Percentiles rank a stretch among this genome's conserved stretches.
Conservation (phyloP, 2,888 invertebrate species). For the Diogma glabrata region DNA sequence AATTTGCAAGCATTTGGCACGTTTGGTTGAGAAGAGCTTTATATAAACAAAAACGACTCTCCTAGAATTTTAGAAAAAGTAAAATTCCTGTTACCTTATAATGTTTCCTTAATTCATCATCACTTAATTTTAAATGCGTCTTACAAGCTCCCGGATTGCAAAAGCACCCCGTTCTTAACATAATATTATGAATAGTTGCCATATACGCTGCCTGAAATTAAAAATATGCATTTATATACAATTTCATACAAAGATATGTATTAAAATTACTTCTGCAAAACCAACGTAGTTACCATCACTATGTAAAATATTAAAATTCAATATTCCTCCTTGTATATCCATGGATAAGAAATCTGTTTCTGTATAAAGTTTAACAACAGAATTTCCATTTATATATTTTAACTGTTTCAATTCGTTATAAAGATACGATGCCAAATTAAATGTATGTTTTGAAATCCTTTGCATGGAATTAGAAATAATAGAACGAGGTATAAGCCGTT, state of each 20-base stretch:
- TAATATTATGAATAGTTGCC: constrained; percentile 74
- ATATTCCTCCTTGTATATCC: constrained; percentile 65
- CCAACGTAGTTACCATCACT: constrained; percentile 71
- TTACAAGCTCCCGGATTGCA: constrained; percentile 96
- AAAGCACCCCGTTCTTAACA: constrained; percentile 87
- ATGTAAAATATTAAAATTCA: constrained; percentile 78
- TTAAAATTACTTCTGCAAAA: constrained; percentile 74
- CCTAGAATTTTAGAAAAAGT: not conserved
- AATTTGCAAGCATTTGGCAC: too few species aligned
- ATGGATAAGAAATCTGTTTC: constrained; percentile 53
- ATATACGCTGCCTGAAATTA: constrained; percentile 67
- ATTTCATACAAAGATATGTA: constrained; percentile 12
- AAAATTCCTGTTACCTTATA: constrained; percentile 44
- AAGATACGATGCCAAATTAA: constrained; percentile 60
- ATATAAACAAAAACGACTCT: not conserved
- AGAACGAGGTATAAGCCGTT: constrained; percentile 45
- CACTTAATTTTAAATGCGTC: constrained; percentile 55
- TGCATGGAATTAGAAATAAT: constrained; percentile 39
- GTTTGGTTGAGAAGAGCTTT: too few species aligned
- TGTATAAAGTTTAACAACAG: constrained; percentile 59
- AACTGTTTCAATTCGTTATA: constrained; percentile 49
- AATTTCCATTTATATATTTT: constrained; percentile 59
- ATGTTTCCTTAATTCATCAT: constrained; percentile 60
- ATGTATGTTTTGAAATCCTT: constrained; percentile 61
- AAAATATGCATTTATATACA: not conserved